Evolutionary conservation across 2,888 invertebrate genomes (phyloP).

Genomic region (Altica lythri): DNA sequence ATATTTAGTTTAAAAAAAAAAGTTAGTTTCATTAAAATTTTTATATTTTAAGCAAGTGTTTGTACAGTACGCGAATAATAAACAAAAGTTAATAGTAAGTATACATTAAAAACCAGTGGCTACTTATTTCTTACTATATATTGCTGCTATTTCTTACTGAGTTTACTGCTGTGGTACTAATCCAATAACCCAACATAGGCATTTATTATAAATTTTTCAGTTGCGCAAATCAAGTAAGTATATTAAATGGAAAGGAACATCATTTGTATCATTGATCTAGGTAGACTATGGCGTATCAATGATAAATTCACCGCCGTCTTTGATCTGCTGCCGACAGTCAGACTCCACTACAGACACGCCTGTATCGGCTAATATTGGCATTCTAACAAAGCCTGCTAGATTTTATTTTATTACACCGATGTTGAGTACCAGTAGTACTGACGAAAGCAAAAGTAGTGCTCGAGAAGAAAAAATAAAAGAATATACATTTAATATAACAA

Average conservation of each 20-base stretch:
- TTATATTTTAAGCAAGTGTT: too few species aligned
- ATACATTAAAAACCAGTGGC: too few species aligned
- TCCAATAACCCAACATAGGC: neutral
- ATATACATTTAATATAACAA: too few species aligned
- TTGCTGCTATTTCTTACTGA: neutral
- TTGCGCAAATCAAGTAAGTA: constrained; percentile 18
- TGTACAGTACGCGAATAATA: too few species aligned
- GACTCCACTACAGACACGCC: constrained; percentile 23
- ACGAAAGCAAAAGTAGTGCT: too few species aligned
- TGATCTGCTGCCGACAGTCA: constrained; percentile 36
- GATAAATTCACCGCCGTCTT: constrained; percentile 35
- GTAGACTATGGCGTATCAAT: constrained; percentile 33
- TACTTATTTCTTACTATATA: neutral
- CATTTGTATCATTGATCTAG: constrained; percentile 30
- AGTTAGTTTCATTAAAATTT: too few species aligned
- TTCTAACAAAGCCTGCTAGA: constrained; percentile 18
- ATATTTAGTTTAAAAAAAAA: too few species aligned
- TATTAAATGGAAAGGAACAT: constrained; percentile 31
- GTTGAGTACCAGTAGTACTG: too few species aligned
- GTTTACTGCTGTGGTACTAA: neutral
- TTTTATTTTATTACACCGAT: too few species aligned
- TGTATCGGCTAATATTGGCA: constrained; percentile 36
- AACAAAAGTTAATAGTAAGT: too few species aligned
- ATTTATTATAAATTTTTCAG: constrained; percentile 1
- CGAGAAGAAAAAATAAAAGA: too few species aligned